Evolutionary conservation across 2,113 vertebrate genomes (phyloP), one percentile per base, ranked within the genome.

Genomic region (Malurus melanocephalus): DNA sequence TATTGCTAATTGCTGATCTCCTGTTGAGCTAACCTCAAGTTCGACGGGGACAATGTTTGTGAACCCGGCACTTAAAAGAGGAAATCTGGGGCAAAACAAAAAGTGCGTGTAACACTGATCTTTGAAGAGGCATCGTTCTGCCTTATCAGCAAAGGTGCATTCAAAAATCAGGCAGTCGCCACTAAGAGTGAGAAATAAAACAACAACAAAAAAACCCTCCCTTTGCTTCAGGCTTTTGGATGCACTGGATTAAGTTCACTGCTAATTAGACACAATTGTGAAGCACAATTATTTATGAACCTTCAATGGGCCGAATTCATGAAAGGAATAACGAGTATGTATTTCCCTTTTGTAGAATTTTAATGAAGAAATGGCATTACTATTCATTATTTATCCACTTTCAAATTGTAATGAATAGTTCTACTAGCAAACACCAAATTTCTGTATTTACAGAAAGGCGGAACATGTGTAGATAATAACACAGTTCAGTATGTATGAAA

Each of bases 381-480:
- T 82, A 92, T 94, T 94, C 93, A 95, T 96, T 97, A 96, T 97
- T 95, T 96, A 94, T 96, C 94, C 94, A 95, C 87, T 97, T 96
- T 96, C 91, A 96, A 96, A 95, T 93, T 92, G 89, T 93, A 96
- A 93, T 95, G 93, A 97, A 96, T 96, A 94, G 93, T 96, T 96
- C 91, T 90, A 88, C 84, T 81, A 87, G 96, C 94, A 96, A 97
- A 95, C 95, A 96, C 95, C 94, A 96, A 95, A 96, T 96, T 96
- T 96, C 93, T 93, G 66, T 97, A 94, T 96, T 96, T 97, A 95
- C 91, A 95, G 93, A 96, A 96, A 96, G 88, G 89, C 42, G 0
- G 59, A 93, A 87, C 91, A 91, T 93, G 94, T 85, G 93, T 91
- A 94, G 93, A 92, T 95, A 95, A 94, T 80, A 92, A 93, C 61